phyloP scores from a whole-genome alignment of 2,797 vertebrate species.

The Dicrostonyx torquatus region DNA sequence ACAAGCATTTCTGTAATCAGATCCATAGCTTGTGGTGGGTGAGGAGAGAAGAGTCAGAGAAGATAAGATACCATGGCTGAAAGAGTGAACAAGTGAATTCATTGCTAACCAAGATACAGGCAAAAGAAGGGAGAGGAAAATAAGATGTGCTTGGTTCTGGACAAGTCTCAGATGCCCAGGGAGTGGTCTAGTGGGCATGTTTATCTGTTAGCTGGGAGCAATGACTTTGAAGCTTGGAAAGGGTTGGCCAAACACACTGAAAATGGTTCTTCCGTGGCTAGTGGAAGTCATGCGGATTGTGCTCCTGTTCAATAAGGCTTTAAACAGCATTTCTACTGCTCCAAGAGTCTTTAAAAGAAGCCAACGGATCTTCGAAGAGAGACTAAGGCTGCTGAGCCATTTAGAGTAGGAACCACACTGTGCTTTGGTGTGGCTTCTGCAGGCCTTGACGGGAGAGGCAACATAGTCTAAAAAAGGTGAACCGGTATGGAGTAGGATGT shows the following conservation, averaged over 20 bases:
- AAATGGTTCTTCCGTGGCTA: neutral
- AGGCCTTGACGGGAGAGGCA: neutral
- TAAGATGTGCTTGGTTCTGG: neutral
- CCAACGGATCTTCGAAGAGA: neutral
- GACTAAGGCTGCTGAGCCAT: neutral
- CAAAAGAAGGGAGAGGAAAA: neutral
- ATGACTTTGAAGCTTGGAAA: neutral
- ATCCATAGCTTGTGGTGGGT: neutral
- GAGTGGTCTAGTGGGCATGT: neutral
- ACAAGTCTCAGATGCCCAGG: neutral
- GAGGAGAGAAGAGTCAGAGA: neutral
- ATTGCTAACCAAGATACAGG: neutral
- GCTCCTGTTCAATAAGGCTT: neutral
- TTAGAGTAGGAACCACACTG: neutral
- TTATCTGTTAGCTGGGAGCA: neutral
- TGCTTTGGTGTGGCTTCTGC: neutral
- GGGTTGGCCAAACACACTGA: neutral
- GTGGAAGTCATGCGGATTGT: neutral
- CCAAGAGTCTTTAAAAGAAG: neutral
- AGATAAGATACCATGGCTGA: neutral
- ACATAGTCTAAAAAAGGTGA: neutral
- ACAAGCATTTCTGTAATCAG: slow-evolving; percentile 1
- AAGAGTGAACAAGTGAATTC: neutral
- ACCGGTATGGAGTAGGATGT: neutral
- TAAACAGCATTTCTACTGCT: neutral